Evolutionary conservation across 2,797 vertebrate genomes (phyloP).

Genomic region (Crypturellus tataupa): DNA sequence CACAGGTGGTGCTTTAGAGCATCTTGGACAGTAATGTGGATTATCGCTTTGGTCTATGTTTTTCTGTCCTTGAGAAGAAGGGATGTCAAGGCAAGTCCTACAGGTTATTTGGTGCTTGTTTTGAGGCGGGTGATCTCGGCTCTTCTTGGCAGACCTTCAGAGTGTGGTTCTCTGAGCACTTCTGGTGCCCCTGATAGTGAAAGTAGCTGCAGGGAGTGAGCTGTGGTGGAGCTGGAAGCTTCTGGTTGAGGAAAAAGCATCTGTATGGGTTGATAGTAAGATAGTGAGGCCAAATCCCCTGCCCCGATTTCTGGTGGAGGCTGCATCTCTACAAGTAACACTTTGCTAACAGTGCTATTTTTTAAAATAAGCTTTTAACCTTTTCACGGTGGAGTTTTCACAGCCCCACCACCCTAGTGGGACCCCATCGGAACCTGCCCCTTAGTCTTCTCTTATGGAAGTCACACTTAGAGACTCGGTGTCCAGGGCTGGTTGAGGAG

Average conservation of each 20-base stretch:
- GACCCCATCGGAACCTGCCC: neutral
- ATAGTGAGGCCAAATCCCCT: neutral
- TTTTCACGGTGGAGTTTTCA: neutral
- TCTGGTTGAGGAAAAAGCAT: neutral
- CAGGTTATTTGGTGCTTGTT: neutral
- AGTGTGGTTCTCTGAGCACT: neutral
- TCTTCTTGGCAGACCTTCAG: neutral
- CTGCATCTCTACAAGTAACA: neutral
- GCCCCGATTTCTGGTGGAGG: neutral
- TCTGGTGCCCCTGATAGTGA: rapidly evolving
- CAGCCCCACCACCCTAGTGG: neutral
- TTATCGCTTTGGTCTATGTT: neutral
- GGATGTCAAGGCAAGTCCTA: neutral
- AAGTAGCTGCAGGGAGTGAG: neutral
- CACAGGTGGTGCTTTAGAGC: neutral
- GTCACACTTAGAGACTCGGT: rapidly evolving
- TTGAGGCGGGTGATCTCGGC: neutral
- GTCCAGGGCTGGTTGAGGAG: neutral
- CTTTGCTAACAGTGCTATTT: neutral
- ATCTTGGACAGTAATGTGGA: neutral
- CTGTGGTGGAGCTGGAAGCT: neutral
- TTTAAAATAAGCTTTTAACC: neutral
- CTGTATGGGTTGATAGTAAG: neutral
- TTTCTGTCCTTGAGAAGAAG: neutral
- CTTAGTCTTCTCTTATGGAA: neutral